Conservation (phyloP, 2,888 invertebrate genomes). For the Xestia ashworthii region DNA sequence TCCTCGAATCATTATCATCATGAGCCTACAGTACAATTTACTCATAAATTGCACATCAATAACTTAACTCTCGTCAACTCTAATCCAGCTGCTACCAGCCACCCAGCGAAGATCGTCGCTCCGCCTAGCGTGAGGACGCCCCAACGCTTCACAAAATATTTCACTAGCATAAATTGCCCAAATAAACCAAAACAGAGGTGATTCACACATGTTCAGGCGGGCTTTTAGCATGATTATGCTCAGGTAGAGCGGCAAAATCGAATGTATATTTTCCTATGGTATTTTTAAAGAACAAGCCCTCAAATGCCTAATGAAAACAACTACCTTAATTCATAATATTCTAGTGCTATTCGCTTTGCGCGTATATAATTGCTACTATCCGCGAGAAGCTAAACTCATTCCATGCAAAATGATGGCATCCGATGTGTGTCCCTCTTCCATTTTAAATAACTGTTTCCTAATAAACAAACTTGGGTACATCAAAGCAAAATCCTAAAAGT, state of each 20-base stretch:
- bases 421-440: no score
- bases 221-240: not conserved
- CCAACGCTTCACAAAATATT: not conserved
- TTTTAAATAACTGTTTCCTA: not conserved
- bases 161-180: not conserved
- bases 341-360: slow-evolving; percentile 22
- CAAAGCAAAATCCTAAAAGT: slow-evolving; percentile 6
- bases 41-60: not conserved
- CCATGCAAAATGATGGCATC: slow-evolving; percentile 2
- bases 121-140: not conserved
- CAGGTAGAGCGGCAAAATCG: not conserved
- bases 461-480: not conserved
- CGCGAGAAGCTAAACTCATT: not conserved
- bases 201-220: not conserved
- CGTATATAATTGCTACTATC: not conserved
- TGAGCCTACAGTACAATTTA: not conserved
- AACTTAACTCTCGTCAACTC: not conserved
- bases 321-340: not conserved
- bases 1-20: not conserved
- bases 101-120: not conserved
- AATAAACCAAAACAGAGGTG: not conserved
- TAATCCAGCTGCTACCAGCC: not conserved
- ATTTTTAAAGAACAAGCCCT: not conserved
- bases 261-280: not conserved
- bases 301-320: not conserved